Evolutionary conservation across 2,888 invertebrate genomes (phyloP), one percentile per base, ranked within the genome.

Genomic region (Diarsia brunnea): DNA sequence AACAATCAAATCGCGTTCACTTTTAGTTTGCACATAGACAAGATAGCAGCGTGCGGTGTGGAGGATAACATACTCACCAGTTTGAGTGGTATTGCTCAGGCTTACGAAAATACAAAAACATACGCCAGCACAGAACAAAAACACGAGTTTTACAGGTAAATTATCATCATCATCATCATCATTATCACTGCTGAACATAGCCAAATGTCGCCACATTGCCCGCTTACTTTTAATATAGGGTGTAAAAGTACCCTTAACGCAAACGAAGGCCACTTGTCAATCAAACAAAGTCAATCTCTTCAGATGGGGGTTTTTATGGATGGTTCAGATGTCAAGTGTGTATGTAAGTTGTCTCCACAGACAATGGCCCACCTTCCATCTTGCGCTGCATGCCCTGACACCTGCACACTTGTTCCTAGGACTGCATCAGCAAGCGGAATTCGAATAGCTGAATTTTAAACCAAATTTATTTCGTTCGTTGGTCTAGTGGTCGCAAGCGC

Each of bases 121-220:
- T 10, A 14, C 10, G 43, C 65, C 38, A 4, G 14, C 16, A 4
- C 7, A 16, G 14, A 16, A 24, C 68, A 51, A 0, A 77, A 31
- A 51, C 45, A 0, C 5, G 14, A 47, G 7, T 87, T 75, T 75
- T 79, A 82, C 51, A 79, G 85, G 85, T 85, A 81, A 79, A 8
- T 38, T 1, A 38, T 38, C 38, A 38, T 38, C 38, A 38, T 31
- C 31, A 31, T 31, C 31, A 31, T 31, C 31, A 31, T 31, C 4
- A 31, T 38, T 38, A 38, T 38, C 38, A 8, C 7, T 38, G 8
- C 38, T 38, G 38, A 5, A 38, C 38, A 38, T 38, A 38, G 38
- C 7, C 7, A 38, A 38, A 38, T 38, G 38, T 38, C 38, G 1
- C 38, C 38, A 38, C 38, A 38, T 38, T 38, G 38, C 38, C 8